Percentiles rank a stretch among this genome's conserved stretches.
phyloP scores from a whole-genome alignment of 2,113 vertebrate genomes.

The Stigmatopora argus region DNA sequence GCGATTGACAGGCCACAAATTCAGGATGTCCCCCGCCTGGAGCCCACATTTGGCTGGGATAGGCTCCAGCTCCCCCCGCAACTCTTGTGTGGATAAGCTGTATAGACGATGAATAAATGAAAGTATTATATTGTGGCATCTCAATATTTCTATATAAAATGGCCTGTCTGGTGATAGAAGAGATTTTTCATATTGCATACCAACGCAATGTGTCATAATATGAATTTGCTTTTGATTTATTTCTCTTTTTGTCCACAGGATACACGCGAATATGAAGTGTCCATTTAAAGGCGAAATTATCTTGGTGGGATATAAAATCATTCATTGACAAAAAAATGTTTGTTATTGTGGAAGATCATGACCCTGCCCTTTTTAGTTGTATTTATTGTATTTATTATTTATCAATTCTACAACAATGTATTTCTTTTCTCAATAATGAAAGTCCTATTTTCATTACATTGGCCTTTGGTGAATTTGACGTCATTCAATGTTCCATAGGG shows the following conservation, averaged over 20 bases:
- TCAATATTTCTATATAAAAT: no score
- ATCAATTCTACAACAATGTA: background rate
- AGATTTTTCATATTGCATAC: background rate
- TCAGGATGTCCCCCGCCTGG: no score
- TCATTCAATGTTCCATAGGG: constrained; percentile 48
- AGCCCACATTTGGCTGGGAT: no score
- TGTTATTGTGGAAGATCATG: constrained; percentile 39
- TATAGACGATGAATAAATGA: no score
- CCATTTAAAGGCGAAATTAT: constrained; percentile 71
- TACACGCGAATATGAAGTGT: constrained; percentile 87
- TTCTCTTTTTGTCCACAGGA: constrained; percentile 66
- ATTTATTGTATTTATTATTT: constrained; percentile 13
- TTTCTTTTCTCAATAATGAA: constrained; percentile 5
- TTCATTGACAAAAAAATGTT: constrained; percentile 30
- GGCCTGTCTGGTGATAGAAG: no score
- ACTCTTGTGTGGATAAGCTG: no score
- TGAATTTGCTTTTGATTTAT: constrained; percentile 3
- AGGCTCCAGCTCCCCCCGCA: no score
- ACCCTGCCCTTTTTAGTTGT: constrained; percentile 20
- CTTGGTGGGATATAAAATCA: constrained; percentile 30
- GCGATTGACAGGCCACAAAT: no score
- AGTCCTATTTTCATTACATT: constrained; percentile 40
- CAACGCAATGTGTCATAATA: background rate
- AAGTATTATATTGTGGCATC: no score
- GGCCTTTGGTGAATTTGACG: constrained; percentile 44